Evolutionary conservation across 2,888 invertebrate species (phyloP).

Genomic region (Suillia variegata): DNA sequence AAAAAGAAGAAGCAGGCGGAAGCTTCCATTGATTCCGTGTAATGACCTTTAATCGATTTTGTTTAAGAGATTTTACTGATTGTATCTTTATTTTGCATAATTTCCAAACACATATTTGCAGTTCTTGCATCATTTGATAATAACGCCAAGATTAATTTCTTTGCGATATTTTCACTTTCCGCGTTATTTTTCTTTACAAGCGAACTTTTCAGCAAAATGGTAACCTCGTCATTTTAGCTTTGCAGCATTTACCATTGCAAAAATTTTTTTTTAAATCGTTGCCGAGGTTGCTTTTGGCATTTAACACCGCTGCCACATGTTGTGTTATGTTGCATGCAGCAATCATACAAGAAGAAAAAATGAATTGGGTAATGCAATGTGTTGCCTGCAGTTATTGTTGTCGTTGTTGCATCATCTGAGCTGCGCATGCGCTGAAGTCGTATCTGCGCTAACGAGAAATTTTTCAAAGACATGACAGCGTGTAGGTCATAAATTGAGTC

Average conservation of each 20-base stretch:
- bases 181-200: neutral
- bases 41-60: too few relatives aligned
- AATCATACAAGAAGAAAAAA: neutral
- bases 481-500: conserved; percentile 30
- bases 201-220: too few relatives aligned
- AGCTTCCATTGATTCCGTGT: too few relatives aligned
- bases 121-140: too few relatives aligned
- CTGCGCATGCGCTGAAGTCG: neutral
- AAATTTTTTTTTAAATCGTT: neutral
- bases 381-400: neutral
- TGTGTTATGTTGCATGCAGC: neutral
- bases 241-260: neutral
- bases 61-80: too few relatives aligned
- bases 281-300: neutral
- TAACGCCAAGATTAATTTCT: too few relatives aligned
- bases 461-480: conserved; percentile 21
- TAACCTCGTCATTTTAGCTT: neutral
- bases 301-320: neutral
- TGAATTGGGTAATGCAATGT: neutral
- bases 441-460: conserved; percentile 11
- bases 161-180: neutral
- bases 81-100: too few relatives aligned
- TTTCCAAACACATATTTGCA: too few relatives aligned
- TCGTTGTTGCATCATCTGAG: neutral
- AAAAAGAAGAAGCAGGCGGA: too few relatives aligned